Base-by-base conservation (phyloP, 2,797 vertebrate genomes). In the Ficedula albicollis region DNA sequence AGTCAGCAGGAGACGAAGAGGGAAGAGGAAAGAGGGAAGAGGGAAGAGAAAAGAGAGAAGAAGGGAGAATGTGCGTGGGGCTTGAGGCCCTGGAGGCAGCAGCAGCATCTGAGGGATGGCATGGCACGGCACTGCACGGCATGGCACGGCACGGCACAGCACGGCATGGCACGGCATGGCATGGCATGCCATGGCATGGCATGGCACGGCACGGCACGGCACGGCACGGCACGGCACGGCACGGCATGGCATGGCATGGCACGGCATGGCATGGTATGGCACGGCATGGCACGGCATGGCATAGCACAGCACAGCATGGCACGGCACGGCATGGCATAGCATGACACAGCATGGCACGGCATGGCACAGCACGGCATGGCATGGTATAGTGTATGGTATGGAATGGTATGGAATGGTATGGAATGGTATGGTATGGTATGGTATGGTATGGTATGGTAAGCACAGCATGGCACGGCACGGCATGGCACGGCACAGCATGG, bases 1-100 rank as follows among this genome's bases (percentile, higher is more conserved):
- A 95, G 93, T 96, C 97, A 96, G 41, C 87, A 59, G 89, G 95
- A 97, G 97, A 96, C 56, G 81, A 94, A 96, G 87, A 93, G 90
- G 13, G n/a, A 85, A 84, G 81, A 85, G 46, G 36, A 15, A 62
- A 70, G 27, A 44, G 56, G 25, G n/a, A 60, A 77, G 38, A 85
- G 44, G 17, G 39, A 62, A 70, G n/a, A 38, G 56, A 30, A 34
- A 62, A 78, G 38, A 38, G 56, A 30, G 41, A 62, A 78, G 38
- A 63, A 75, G 43, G n/a, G 58, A 89, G 58, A 77, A 44, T 5
- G 16, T 67, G 85, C 26, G 26, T 36, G 41, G 21, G 76, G 94
- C 70, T 89, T 41, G 18, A 52, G 29, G 81, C 39, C 72, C 76
- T 13, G 74, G 90, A 75, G 94, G 82, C 4, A 11, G 75, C 58